Base-by-base conservation (phyloP, 2,113 vertebrate genomes). In the Phoenicopterus ruber region DNA sequence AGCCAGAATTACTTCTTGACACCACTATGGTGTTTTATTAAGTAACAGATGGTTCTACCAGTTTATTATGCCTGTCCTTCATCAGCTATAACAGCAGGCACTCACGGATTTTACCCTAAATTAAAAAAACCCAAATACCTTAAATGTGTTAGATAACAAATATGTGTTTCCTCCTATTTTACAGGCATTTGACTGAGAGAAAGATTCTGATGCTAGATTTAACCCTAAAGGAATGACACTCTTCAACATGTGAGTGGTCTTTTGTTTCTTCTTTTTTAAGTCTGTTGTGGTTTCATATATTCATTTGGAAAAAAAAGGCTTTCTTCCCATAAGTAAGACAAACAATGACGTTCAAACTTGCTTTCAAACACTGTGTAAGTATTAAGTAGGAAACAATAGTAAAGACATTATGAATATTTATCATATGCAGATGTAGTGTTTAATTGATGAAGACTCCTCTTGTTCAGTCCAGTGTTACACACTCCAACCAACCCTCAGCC, bases 1-100 rank as follows among this genome's bases (percentile, higher is more conserved):
- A 49, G 46, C 15, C 38, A 92, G 47, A 88, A 95, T 91, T 90
- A 79, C 32, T 86, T 88, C 91, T 92, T 94, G 62, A 92, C 59
- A 78, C 1, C 20, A 26, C 15, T 93, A 58, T 73, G 15, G n/a
- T 73, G 58, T 93, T 91, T 97, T 91, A 77, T 63, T 65, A 95
- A 87, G 73, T 74, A 95, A 90, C 67, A 94, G 85, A 92, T 90
- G 61, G 52, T 79, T 25, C 14, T 58, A 76, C 42, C 26, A 15
- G 40, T 58, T 62, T 66, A 78, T 72, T 17, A 58, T 66, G 34
- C 32, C 25, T 83, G 54, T 83, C 24, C 26, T 94, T 94, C 44
- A 88, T 71, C 52, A 91, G n/a, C 38, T 65, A 12, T 40, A 95
- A 58, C 29, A 87, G 38, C n/a, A 83, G 52, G 20, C 21, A 80